These are phyloP conservation scores for Tachystola acroxantha DNA, from an alignment of 2,888 invertebrate genomes.

Conservation along the genomic window DNA sequence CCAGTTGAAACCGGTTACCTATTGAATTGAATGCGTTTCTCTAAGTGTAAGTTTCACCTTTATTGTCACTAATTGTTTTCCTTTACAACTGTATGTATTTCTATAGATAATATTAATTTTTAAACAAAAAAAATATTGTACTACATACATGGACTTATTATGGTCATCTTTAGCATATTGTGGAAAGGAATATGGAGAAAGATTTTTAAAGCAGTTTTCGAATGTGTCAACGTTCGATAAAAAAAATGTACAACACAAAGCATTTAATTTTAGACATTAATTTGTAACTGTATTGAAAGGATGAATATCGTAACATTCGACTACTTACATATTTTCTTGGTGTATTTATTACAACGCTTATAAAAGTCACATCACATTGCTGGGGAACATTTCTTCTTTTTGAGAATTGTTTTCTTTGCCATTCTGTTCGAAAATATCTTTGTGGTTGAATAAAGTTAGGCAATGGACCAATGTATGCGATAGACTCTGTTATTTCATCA, in stretches of 20 bases:
- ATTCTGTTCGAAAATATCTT: slow-evolving; percentile 32
- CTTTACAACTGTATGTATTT: slow-evolving; percentile 65
- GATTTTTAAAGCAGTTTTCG: slow-evolving; percentile 37
- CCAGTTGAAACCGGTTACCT: slow-evolving; percentile 21
- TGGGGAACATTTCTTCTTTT: slow-evolving; percentile 41
- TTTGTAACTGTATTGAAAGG: slow-evolving; percentile 63
- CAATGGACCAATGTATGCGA: slow-evolving; percentile 67
- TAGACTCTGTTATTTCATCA: slow-evolving; percentile 54
- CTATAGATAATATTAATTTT: slow-evolving; percentile 59
- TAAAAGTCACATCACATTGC: slow-evolving; percentile 64
- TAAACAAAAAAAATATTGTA: slow-evolving; percentile 64
- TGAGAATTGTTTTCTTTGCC: slow-evolving; percentile 43
- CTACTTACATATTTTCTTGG: slow-evolving; percentile 45
- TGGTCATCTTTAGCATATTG: slow-evolving; percentile 60
- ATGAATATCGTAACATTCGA: slow-evolving; percentile 43
- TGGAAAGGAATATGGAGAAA: slow-evolving; percentile 54
- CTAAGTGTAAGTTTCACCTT: slow-evolving; percentile 64
- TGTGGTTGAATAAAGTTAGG: slow-evolving; percentile 42
- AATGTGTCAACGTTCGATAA: slow-evolving; percentile 40
- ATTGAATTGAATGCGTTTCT: slow-evolving; percentile 22
- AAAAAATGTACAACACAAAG: slow-evolving; percentile 73
- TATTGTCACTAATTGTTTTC: slow-evolving; percentile 67
- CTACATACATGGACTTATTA: slow-evolving; percentile 65
- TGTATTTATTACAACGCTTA: slow-evolving; percentile 68
- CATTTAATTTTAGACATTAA: slow-evolving; percentile 77